Percentiles rank a stretch among this genome's conserved stretches.
Conservation (phyloP, 2,797 vertebrate genomes). For the Brachymystax lenok region DNA sequence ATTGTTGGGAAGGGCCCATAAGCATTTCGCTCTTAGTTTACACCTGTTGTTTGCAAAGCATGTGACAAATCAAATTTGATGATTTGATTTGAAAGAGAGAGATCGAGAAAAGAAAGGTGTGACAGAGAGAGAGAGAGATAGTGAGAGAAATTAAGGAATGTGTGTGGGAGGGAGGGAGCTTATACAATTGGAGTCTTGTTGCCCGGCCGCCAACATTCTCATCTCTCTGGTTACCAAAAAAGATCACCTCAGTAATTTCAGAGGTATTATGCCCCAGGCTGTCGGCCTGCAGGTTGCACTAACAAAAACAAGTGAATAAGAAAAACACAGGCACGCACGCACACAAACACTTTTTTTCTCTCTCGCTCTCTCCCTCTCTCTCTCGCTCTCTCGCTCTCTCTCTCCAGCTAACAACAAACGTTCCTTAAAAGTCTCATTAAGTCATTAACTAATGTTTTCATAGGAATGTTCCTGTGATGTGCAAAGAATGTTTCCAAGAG, state of each 20-base stretch:
- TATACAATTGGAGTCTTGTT: slow-evolving; percentile 55
- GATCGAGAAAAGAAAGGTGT: not conserved
- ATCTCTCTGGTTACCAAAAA: slow-evolving; percentile 56
- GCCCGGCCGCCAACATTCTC: slow-evolving; percentile 51
- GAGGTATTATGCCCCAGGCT: slow-evolving; percentile 61
- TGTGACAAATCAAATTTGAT: too few species aligned
- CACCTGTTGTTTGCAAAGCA: too few species aligned
- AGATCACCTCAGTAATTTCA: slow-evolving; percentile 53
- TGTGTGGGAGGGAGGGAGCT: slow-evolving; percentile 39
- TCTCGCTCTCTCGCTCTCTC: not conserved
- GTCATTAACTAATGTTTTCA: too few species aligned
- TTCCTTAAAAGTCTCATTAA: too few species aligned
- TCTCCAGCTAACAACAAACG: too few species aligned
- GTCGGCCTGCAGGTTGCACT: slow-evolving; percentile 37
- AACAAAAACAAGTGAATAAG: not conserved
- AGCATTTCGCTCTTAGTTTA: too few species aligned
- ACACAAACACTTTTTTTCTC: not conserved
- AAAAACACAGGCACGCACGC: not conserved
- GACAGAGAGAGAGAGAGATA: not conserved
- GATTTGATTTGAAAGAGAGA: not conserved
- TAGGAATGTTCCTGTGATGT: too few species aligned
- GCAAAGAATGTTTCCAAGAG: too few species aligned
- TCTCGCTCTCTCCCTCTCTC: not conserved
- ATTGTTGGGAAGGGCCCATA: too few species aligned
- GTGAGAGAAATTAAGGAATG: slow-evolving; percentile 1